Evolutionary conservation across 1,140 invertebrate species (phyloP).

Genomic region (Drosophila sulfurigaster): DNA sequence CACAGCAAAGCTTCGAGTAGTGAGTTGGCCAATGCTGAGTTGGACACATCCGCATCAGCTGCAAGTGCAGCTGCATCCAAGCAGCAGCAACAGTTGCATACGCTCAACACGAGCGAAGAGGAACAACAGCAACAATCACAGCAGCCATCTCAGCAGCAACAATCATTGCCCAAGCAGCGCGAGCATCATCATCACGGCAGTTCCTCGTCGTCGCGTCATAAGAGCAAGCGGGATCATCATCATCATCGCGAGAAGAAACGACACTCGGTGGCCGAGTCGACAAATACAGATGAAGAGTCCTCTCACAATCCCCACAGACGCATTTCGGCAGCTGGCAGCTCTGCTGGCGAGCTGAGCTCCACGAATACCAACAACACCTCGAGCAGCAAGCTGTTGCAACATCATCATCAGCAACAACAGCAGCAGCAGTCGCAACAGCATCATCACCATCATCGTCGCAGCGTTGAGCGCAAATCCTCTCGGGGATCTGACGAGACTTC

Average conservation of each 20-base stretch:
- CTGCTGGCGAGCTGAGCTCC: conserved; percentile 61
- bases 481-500: conserved; percentile 57
- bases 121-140: conserved; percentile 48
- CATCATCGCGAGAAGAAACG: conserved; percentile 82
- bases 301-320: conserved; percentile 64
- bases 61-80: conserved; percentile 14
- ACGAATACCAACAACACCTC: conserved; percentile 49
- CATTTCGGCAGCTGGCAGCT: conserved; percentile 61
- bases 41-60: conserved; percentile 22
- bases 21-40: conserved; percentile 21
- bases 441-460: conserved; percentile 67
- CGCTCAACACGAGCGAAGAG: conserved; percentile 68
- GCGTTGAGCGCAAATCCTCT: conserved; percentile 71
- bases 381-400: conserved; percentile 52
- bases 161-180: conserved; percentile 33
- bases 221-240: conserved; percentile 76
- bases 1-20: conserved; percentile 51
- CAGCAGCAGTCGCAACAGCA: conserved; percentile 33
- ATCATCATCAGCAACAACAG: conserved; percentile 40
- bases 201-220: conserved; percentile 65
- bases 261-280: conserved; percentile 74
- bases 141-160: conserved; percentile 41
- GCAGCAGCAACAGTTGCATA: conserved; percentile 31
- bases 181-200: conserved; percentile 69
- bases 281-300: conserved; percentile 74